Evolutionary conservation across 1,140 invertebrate genomes (phyloP), one percentile per base, ranked within the genome.

Genomic region (Temnothorax nylanderi): DNA sequence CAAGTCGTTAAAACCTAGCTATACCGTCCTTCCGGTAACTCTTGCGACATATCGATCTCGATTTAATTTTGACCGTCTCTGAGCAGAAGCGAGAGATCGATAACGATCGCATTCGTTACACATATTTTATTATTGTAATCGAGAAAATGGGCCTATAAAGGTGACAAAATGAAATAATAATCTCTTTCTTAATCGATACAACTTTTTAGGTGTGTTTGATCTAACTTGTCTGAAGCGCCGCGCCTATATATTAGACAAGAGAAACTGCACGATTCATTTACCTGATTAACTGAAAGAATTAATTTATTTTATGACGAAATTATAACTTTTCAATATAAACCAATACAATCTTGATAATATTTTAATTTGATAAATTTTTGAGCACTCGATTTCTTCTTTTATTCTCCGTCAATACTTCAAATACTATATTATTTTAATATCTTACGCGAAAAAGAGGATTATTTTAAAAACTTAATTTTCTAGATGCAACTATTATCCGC

Each of bases 31-130:
- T 84, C 51, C 41, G 69, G 54, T 26, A 74, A 60, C n/a, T 82
- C 26, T 84, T 82, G 69, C 80, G 67, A 82, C 51, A 74, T n/a
- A 34, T 84, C n/a, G 56, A 75, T 75, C 69, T 47, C 7, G 54
- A 44, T 49, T 47, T 74, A 49, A 60, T 84, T 49, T 60, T 34
- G 44, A 11, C 56, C 13, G 13, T 41, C n/a, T 32, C 13, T 18
- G 41, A 82, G 13, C 26, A 54, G n/a, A 47, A 58, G 41, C 32
- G 32, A 0, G 34, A 74, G 34, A 74, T 21, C 54, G 10, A 47
- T 58, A 32, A 56, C 10, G 10, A 72, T 32, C 32, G 18, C 4
- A 37, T 47, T 37, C 8, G 13, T 44, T 7, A 7, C 11, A 26
- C 54, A n/a, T 37, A 32, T n/a, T 56, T 71, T 54, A 7, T 72